Conservation (phyloP, 2,797 vertebrate species). For the Cygnus olor region DNA sequence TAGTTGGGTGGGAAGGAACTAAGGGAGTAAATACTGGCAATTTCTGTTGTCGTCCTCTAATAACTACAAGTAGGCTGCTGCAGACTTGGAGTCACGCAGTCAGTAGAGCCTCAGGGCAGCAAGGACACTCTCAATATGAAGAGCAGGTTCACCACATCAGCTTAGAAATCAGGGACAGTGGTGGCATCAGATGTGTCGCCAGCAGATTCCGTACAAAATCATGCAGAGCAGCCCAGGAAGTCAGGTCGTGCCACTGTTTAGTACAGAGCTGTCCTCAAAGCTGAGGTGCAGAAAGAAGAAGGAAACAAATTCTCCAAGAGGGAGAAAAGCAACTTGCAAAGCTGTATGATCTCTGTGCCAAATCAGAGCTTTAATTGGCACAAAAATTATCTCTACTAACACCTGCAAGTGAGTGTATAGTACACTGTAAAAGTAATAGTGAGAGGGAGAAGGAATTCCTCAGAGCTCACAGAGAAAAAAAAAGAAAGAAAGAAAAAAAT, state of each 20-base stretch:
- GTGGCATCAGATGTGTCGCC: not conserved
- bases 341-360: not conserved
- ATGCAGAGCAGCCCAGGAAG: not conserved
- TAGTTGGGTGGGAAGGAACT: not conserved
- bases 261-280: not conserved
- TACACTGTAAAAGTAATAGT: not conserved
- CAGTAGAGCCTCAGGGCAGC: not conserved
- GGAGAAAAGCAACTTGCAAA: conserved; percentile 36
- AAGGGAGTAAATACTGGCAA: not conserved
- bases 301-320: conserved; percentile 19
- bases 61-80: not conserved
- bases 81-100: not conserved
- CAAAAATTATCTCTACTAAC: conserved; percentile 32
- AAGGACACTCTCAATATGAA: fast-evolving
- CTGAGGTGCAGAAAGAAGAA: not conserved
- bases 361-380: conserved; percentile 25
- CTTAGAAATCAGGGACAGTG: fast-evolving
- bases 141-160: not conserved
- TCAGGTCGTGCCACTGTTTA: not conserved
- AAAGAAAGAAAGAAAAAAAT: too few relatives aligned
- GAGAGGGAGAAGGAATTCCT: not conserved
- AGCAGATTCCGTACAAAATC: not conserved
- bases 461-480: not conserved
- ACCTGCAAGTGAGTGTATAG: not conserved
- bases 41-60: not conserved